Evolutionary conservation across 2,888 invertebrate genomes (phyloP), one percentile per base, ranked within the genome.

Genomic region (Lamellibrachia satsuma): DNA sequence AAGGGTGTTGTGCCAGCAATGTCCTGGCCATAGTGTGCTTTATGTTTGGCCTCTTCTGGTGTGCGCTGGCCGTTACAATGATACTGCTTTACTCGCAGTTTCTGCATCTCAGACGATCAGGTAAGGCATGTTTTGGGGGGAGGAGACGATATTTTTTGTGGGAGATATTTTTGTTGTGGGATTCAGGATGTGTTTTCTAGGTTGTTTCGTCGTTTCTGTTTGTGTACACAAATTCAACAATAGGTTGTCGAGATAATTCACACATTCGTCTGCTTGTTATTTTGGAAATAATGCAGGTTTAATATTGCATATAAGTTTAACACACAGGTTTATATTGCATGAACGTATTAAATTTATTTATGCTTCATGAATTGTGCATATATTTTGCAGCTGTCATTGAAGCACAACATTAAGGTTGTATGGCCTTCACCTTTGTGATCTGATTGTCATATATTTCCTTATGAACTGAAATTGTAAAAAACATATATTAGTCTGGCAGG

Each of bases 31-130:
- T 94, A 7, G 90, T 94, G 15, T 94, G 94, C 39, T 94, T 93
- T 93, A 91, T 94, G 9, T 94, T 94, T 93, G 95, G 94, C 92
- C 93, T 94, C 92, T 95, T 95, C 92, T 95, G 95, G 95, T 95
- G 94, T 92, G 93, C 93, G 2, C 93, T 95, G 39, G 94, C 95
- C 0, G 94, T 94, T 7, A 93, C 94, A 6, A 94, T 95, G 94
- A 94, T 95, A 60, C 91, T 95, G 90, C 92, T 93, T 52, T 94
- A 94, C 52, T 93, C 94, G 2, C 93, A 93, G 92, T 91, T 94
- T 11, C 92, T 93, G 27, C 27, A 52, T 90, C 60, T 90, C 91
- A 93, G 75, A 75, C 75, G 75, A 11, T n/a, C 75, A 75, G 75
- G 75, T 75, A 75, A 75, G 75, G 4, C 11, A 75, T n/a, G 6